Percentiles rank a stretch among this genome's conserved stretches.
These are phyloP conservation scores for Kryphioiulus occultus DNA, from an alignment of 2,888 invertebrate genomes.

Conservation along the genomic window DNA sequence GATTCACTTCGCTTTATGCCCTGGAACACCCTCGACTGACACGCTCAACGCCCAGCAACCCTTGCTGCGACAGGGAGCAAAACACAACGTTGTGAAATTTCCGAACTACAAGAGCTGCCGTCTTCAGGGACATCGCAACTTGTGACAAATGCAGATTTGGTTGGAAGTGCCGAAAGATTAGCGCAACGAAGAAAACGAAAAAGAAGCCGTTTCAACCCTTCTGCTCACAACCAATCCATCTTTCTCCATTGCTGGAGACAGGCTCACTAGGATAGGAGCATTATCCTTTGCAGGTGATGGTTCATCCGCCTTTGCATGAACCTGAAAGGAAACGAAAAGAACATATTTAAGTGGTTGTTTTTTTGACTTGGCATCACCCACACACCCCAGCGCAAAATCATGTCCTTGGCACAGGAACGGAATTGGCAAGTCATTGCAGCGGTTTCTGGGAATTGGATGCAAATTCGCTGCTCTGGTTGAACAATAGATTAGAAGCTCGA, in stretches of 20 bases:
- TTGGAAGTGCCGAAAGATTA: slow-evolving; percentile 2
- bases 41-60: not conserved
- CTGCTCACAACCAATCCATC: not conserved
- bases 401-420: too few relatives aligned
- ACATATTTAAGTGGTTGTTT: too few relatives aligned
- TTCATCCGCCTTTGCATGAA: slow-evolving; percentile 31
- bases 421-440: too few relatives aligned
- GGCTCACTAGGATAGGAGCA: not conserved
- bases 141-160: not conserved
- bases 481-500: too few relatives aligned
- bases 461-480: too few relatives aligned
- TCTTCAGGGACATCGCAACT: not conserved
- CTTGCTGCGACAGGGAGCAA: not conserved
- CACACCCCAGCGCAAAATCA: not conserved
- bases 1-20: not conserved
- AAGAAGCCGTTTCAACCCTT: not conserved
- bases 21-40: not conserved
- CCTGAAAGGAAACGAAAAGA: not conserved
- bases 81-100: not conserved
- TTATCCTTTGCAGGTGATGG: slow-evolving; percentile 25
- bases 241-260: slow-evolving; percentile 14
- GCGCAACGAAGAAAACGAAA: not conserved
- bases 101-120: not conserved
- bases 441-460: too few relatives aligned
- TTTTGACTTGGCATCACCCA: too few relatives aligned